Evolutionary conservation across 2,113 vertebrate genomes (phyloP).

Genomic region (Xyliphius kryptos): DNA sequence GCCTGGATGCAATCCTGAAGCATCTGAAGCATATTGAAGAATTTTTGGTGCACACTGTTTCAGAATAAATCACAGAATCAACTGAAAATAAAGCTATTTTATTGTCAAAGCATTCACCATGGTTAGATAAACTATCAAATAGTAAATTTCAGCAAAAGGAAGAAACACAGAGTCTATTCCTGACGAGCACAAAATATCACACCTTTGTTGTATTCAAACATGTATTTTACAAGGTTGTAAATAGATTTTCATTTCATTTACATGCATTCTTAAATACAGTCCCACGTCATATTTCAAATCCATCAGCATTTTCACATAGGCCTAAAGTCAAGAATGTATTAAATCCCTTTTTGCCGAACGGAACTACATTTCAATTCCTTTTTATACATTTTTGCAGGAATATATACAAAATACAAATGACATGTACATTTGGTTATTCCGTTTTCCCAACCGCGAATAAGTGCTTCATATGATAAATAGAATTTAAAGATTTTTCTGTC

Average conservation of each 20-base stretch:
- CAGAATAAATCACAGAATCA: slow-evolving; percentile 47
- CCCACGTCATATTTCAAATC: slow-evolving; percentile 65
- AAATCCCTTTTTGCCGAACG: slow-evolving; percentile 56
- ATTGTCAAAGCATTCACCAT: slow-evolving; percentile 99
- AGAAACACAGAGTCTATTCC: slow-evolving; percentile 84
- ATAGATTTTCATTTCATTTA: slow-evolving; percentile 74
- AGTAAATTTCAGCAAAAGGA: slow-evolving; percentile 85
- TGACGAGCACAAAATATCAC: slow-evolving; percentile 95
- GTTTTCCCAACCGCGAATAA: slow-evolving; percentile 78
- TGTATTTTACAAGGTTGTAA: slow-evolving; percentile 77
- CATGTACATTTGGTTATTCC: slow-evolving; percentile 86
- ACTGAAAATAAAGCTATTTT: slow-evolving; percentile 99
- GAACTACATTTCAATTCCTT: slow-evolving; percentile 59
- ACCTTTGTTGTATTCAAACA: slow-evolving; percentile 78
- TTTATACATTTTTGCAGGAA: slow-evolving; percentile 63
- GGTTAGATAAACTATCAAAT: slow-evolving; percentile 97
- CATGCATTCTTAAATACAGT: slow-evolving; percentile 81
- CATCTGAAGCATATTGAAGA: too few species aligned
- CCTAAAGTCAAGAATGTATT: slow-evolving; percentile 59
- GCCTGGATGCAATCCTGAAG: too few species aligned
- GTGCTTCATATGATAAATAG: slow-evolving; percentile 94
- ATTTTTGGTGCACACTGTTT: background rate
- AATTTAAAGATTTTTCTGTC: slow-evolving; percentile 58
- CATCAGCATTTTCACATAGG: slow-evolving; percentile 34
- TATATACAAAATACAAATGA: slow-evolving; percentile 95